These are phyloP conservation scores for Crocallis elinguaria DNA, from an alignment of 2,888 invertebrate genomes.

Conservation along the genomic window DNA sequence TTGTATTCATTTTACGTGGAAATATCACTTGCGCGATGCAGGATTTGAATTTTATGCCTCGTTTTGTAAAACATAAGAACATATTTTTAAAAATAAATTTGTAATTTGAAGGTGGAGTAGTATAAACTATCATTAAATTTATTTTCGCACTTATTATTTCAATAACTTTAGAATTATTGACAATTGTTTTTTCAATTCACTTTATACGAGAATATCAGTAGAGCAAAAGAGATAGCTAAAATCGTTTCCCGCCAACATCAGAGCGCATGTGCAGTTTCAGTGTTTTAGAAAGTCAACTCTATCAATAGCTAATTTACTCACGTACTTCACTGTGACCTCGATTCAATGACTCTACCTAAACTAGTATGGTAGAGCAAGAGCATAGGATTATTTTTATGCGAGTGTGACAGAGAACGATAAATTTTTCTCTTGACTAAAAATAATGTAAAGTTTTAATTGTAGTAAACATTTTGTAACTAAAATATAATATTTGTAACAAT, in stretches of 20 bases:
- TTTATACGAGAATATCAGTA: constrained; percentile 11
- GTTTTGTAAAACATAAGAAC: neutral
- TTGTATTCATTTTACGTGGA: constrained; percentile 44
- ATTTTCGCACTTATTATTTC: neutral
- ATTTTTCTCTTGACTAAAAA: neutral
- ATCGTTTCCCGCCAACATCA: constrained; percentile 25
- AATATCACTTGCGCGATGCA: constrained; percentile 68
- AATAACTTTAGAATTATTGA: neutral
- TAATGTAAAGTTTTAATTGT: neutral
- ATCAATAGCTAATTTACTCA: constrained; percentile 15
- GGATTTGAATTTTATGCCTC: constrained; percentile 45
- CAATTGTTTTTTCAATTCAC: constrained; percentile 7
- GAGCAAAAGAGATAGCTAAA: constrained; percentile 32
- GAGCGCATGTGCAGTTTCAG: constrained; percentile 18
- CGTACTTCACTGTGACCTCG: constrained; percentile 7
- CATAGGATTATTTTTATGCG: neutral
- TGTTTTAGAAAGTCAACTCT: constrained; percentile 13
- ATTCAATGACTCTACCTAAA: constrained; percentile 9
- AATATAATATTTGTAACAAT: no score
- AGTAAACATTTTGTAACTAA: no score
- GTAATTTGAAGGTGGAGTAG: constrained; percentile 1
- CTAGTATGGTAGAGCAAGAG: constrained; percentile 7
- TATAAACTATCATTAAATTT: neutral
- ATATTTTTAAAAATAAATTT: neutral
- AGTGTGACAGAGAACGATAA: constrained; percentile 2